These are phyloP conservation scores for Xiphophorus couchianus DNA, from an alignment of 2,113 vertebrate genomes.

Conservation along the genomic window DNA sequence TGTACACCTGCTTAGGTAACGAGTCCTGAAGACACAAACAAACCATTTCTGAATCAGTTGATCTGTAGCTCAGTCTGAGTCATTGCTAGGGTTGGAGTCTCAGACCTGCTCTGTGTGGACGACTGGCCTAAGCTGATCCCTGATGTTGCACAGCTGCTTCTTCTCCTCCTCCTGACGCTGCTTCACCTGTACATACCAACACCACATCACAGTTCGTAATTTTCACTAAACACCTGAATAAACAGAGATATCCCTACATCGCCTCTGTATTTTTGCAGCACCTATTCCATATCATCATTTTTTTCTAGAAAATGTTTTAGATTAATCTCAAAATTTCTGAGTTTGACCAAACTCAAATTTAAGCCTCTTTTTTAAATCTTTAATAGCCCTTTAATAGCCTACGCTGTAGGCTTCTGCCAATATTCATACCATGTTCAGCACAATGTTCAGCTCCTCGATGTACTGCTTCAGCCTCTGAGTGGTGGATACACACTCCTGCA, in stretches of 20 bases:
- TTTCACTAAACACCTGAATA: background rate
- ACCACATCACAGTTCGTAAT: background rate
- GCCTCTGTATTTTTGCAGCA: too few species aligned
- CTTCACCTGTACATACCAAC: constrained; percentile 64
- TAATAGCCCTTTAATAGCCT: too few species aligned
- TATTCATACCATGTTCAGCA: constrained; percentile 55
- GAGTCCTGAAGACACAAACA: constrained; percentile 53
- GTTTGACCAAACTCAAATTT: too few species aligned
- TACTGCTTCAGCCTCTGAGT: constrained; percentile 70
- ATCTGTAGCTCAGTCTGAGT: background rate
- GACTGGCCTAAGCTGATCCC: constrained; percentile 68
- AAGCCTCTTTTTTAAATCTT: too few species aligned
- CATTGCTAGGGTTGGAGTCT: background rate
- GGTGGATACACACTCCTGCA: constrained; percentile 73
- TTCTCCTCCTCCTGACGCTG: constrained; percentile 74
- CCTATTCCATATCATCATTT: too few species aligned
- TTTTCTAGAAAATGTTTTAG: too few species aligned
- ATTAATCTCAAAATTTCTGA: too few species aligned
- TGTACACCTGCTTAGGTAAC: constrained; percentile 64
- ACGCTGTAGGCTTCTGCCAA: background rate
- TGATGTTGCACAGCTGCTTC: constrained; percentile 56
- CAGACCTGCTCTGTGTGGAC: constrained; percentile 67
- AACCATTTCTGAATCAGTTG: background rate
- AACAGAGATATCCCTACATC: background rate
- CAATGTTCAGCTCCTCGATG: constrained; percentile 71